Percentiles rank a stretch among this genome's conserved stretches.
These are phyloP conservation scores for Spodoptera exigua DNA, from an alignment of 2,888 invertebrate genomes.

Conservation along the genomic window DNA sequence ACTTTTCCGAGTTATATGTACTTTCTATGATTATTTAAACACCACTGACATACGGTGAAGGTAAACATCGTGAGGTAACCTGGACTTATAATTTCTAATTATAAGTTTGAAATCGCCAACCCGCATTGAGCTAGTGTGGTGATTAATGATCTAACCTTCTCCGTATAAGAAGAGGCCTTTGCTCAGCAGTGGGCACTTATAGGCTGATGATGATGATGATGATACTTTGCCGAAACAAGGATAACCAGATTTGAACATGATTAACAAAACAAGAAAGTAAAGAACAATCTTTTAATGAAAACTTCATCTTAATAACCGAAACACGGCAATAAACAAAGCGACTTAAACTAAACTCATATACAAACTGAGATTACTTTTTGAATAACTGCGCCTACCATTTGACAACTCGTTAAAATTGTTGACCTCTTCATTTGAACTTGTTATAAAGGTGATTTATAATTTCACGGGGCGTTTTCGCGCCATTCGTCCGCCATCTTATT, in stretches of 20 bases:
- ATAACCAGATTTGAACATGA: background rate
- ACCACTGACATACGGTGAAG: no score
- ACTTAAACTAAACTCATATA: constrained; percentile 56
- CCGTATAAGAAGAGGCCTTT: no score
- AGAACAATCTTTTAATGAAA: background rate
- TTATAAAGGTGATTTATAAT: constrained; percentile 41
- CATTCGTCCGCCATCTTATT: constrained; percentile 28
- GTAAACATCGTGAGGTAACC: no score
- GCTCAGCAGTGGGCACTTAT: no score
- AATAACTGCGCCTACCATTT: constrained; percentile 54
- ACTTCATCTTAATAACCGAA: constrained; percentile 23
- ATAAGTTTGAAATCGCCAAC: no score
- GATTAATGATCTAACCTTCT: no score
- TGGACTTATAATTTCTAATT: no score
- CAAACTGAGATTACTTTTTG: constrained; percentile 69
- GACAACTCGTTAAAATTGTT: constrained; percentile 44
- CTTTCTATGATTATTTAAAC: no score
- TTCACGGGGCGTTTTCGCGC: constrained; percentile 25
- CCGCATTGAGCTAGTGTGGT: no score
- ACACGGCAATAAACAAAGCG: constrained; percentile 24
- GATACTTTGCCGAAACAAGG: no score
- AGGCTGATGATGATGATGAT: no score
- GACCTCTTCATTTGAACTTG: constrained; percentile 43
- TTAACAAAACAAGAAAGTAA: background rate
- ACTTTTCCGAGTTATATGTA: no score